Evolutionary conservation across 2,888 invertebrate genomes (phyloP), one percentile per base, ranked within the genome.

Genomic region (Callyntrura guangdongensis): DNA sequence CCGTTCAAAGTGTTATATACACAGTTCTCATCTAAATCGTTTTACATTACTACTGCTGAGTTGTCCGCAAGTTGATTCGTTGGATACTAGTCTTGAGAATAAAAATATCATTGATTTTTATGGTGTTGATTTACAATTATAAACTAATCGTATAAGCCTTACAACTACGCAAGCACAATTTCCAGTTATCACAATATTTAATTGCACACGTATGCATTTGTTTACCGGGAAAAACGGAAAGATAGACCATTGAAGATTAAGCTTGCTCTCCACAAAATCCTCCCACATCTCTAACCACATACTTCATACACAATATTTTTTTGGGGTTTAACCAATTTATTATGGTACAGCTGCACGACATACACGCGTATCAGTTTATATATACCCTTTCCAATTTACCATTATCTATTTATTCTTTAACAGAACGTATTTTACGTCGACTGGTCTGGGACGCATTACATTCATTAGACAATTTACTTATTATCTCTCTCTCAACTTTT

Each of bases 391-490:
- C 36, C 36, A 2, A 36, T 61, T 22, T 61, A 61, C n/a, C 4
- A 9, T 59, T 59, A 59, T 61, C 61, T 20, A 61, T 61, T 61
- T 22, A 22, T 61, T 61, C 22, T 61, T 61, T 20, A 1, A 9
- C 14, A 20, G 61, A 61, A 61, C 11, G 9, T 22, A 20, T 20
- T 61, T 36, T 61, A 20, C 22, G 9, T 20, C 59, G 0, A 17
- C 59, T 59, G 4, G 6, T 59, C 59, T 20, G n/a, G 59, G 61
- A 61, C n/a, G 61, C 22, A n/a, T n/a, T n/a, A n/a, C 36, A 36
- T 36, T 36, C 61, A 61, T 61, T 61, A 20, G 9, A 17, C 61
- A 17, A 61, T 61, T 61, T 61, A 61, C 61, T 22, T 20, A 61
- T 61, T 61, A 61, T 61, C 61, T 61, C 6, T 61, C 61, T 61